phyloP scores from a whole-genome alignment of 2,888 invertebrate species.

The Ferrisia virgata region DNA sequence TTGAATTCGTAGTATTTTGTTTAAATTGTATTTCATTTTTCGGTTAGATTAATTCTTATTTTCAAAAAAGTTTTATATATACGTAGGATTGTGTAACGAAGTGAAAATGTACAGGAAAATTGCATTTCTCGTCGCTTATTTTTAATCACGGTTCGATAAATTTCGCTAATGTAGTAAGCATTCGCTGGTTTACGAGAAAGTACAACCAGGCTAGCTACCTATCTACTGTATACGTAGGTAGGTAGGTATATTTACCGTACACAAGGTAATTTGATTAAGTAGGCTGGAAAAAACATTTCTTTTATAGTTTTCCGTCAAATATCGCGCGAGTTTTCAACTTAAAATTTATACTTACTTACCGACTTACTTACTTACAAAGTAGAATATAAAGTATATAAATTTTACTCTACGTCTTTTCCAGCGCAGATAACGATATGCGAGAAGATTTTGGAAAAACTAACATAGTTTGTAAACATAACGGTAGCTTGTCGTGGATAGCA shows the following conservation, averaged over 20 bases:
- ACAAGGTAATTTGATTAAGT: constrained; percentile 16
- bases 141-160: constrained; percentile 24
- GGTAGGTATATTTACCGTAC: no score
- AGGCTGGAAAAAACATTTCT: background rate
- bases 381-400: no score
- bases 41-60: constrained; percentile 33
- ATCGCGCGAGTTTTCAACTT: background rate
- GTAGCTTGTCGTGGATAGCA: background rate
- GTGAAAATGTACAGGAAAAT: constrained; percentile 32
- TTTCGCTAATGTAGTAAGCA: background rate
- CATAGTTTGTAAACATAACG: background rate
- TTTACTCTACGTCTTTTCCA: background rate
- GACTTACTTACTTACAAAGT: no score
- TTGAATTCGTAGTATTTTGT: constrained; percentile 19
- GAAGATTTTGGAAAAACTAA: constrained; percentile 30
- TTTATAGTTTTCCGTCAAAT: background rate
- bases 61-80: background rate
- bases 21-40: constrained; percentile 22
- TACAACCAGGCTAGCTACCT: background rate
- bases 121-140: constrained; percentile 29
- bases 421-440: background rate
- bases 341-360: no score
- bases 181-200: background rate
- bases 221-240: background rate
- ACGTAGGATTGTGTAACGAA: background rate